phyloP scores from a whole-genome alignment of 2,797 vertebrate species.

The Brotula barbata region DNA sequence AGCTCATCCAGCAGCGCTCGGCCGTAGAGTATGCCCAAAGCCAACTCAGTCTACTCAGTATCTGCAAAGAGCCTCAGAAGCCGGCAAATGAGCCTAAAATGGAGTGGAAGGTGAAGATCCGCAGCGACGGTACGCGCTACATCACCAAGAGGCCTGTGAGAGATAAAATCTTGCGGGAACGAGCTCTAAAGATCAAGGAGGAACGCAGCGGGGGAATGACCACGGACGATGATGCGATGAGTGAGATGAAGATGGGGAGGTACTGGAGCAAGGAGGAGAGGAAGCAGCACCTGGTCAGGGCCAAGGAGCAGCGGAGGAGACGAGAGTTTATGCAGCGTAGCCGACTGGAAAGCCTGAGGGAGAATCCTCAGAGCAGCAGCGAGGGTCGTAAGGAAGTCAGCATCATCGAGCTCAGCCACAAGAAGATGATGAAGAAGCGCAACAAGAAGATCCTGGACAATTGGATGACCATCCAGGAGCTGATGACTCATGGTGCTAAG shows the following conservation, averaged over 20 bases:
- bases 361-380: conserved; percentile 89
- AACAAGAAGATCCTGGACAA: conserved; percentile 99
- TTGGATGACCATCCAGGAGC: conserved; percentile 99
- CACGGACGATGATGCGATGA: conserved; percentile 93
- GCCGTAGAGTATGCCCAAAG: conserved; percentile 93
- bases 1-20: conserved; percentile 93
- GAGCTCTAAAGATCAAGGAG: conserved; percentile 96
- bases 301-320: conserved; percentile 91
- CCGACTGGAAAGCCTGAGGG: conserved; percentile 89
- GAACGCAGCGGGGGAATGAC: conserved; percentile 95
- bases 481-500: conserved; percentile 96
- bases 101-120: conserved; percentile 98
- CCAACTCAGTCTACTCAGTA: conserved; percentile 90
- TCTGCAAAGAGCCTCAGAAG: conserved; percentile 85
- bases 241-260: conserved; percentile 97
- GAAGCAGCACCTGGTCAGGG: conserved; percentile 92
- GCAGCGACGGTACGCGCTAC: conserved; percentile 93
- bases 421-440: conserved; percentile 99
- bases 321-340: conserved; percentile 97
- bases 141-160: conserved; percentile 95
- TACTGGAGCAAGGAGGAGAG: conserved; percentile 98
- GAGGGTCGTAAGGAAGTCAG: conserved; percentile 90
- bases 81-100: conserved; percentile 84
- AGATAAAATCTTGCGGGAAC: conserved; percentile 92
- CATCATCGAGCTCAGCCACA: conserved; percentile 97